Conservation (phyloP, 2,888 invertebrate species). For the Phoenoteleia sp. region DNA sequence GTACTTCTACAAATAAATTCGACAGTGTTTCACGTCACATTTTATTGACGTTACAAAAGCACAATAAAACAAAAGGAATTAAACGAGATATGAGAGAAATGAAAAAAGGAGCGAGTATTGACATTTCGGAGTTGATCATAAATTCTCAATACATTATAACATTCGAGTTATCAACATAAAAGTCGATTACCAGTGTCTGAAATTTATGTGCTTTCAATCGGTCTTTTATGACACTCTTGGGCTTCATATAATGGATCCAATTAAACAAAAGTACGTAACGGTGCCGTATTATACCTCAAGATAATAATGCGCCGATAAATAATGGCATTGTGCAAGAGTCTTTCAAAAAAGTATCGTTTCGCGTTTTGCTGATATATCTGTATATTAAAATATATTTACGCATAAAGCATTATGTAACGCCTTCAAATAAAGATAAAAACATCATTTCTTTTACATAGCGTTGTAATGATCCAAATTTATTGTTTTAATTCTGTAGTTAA, state of each 20-base stretch:
- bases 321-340: conserved; percentile 6
- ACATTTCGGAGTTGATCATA: conserved; percentile 39
- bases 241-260: conserved; percentile 59
- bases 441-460: no score
- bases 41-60: conserved; percentile 19
- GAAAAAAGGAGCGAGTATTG: conserved; percentile 23
- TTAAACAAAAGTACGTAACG: conserved; percentile 45
- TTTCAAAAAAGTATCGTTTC: conserved; percentile 14
- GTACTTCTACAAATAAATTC: conserved; percentile 13
- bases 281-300: conserved; percentile 20
- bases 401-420: no score
- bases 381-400: no score
- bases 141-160: conserved; percentile 43
- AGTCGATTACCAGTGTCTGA: conserved; percentile 50
- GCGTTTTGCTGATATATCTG: no score
- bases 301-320: conserved; percentile 43
- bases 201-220: conserved; percentile 62
- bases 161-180: conserved; percentile 52
- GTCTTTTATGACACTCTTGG: conserved; percentile 57
- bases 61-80: conserved; percentile 13
- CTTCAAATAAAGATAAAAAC: no score
- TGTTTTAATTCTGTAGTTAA: no score
- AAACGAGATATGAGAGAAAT: neutral
- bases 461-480: no score
- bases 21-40: neutral